Percentiles rank a stretch among this genome's conserved stretches.
Conservation (phyloP, 2,113 vertebrate genomes). For the Chauna torquata region DNA sequence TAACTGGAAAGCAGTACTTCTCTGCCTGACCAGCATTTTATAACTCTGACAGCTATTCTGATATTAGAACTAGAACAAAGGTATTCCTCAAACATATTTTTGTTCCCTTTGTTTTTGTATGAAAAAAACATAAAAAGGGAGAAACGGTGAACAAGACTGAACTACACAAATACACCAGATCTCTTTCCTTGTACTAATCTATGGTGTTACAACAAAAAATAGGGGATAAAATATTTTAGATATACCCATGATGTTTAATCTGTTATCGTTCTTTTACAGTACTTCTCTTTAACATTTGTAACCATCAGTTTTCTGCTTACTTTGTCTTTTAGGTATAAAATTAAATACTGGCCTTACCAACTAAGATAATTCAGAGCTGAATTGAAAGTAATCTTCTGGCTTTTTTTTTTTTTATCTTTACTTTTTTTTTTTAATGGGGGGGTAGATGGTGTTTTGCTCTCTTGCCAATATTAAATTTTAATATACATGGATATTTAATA, state of each 20-base stretch:
- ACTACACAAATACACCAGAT: background rate
- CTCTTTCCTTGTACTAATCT: background rate
- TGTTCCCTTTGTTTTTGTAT: conserved; percentile 12
- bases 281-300: background rate
- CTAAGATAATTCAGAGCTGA: background rate
- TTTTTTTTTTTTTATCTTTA: background rate
- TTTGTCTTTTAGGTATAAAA: background rate
- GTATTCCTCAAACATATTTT: conserved; percentile 2
- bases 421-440: background rate
- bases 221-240: background rate
- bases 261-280: background rate
- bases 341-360: background rate
- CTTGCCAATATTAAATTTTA: background rate
- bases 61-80: conserved; percentile 16
- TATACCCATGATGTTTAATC: background rate
- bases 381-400: background rate
- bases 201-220: background rate
- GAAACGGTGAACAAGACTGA: conserved; percentile 28
- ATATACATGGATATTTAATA: background rate
- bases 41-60: conserved; percentile 25
- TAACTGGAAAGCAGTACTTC: conserved; percentile 6
- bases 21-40: conserved; percentile 11
- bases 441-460: background rate
- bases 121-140: background rate
- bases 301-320: background rate